Evolutionary conservation across 2,888 invertebrate genomes (phyloP).

Genomic region (Rhogogaster chlorosoma): DNA sequence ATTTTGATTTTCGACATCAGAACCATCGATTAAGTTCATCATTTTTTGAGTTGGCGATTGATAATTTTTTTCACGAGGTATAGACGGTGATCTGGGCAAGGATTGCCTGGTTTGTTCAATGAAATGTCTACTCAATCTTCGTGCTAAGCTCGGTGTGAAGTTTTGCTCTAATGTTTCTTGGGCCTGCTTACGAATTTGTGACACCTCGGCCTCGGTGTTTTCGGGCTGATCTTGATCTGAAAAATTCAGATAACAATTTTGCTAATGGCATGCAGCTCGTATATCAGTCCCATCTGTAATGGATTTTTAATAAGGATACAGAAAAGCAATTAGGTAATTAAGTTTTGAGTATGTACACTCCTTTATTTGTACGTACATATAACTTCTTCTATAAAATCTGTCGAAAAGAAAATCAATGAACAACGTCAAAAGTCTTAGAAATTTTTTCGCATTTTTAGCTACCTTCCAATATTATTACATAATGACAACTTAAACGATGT

Average conservation of each 20-base stretch:
- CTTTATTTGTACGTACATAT: conserved; percentile 72
- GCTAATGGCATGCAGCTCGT: conserved; percentile 59
- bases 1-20: conserved; percentile 50
- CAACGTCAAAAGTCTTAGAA: conserved; percentile 55
- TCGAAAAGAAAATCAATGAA: conserved; percentile 63
- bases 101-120: conserved; percentile 73
- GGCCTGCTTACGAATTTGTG: conserved; percentile 62
- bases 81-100: conserved; percentile 69
- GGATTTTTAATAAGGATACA: conserved; percentile 52
- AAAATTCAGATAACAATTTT: conserved; percentile 56
- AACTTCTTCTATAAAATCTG: conserved; percentile 65
- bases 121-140: conserved; percentile 73
- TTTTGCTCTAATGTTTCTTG: conserved; percentile 68
- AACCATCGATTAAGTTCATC: conserved; percentile 45
- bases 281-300: conserved; percentile 55
- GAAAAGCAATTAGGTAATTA: conserved; percentile 47
- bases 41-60: conserved; percentile 62
- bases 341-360: conserved; percentile 65
- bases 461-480: conserved; percentile 39
- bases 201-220: conserved; percentile 47
- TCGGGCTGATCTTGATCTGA: conserved; percentile 59
- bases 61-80: conserved; percentile 66
- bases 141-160: conserved; percentile 74
- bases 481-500: conserved; percentile 35
- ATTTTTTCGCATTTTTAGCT: conserved; percentile 17